Percentiles rank a stretch among this genome's conserved stretches.
phyloP scores from a whole-genome alignment of 2,113 vertebrate species.

The Nycticebus coucang region DNA sequence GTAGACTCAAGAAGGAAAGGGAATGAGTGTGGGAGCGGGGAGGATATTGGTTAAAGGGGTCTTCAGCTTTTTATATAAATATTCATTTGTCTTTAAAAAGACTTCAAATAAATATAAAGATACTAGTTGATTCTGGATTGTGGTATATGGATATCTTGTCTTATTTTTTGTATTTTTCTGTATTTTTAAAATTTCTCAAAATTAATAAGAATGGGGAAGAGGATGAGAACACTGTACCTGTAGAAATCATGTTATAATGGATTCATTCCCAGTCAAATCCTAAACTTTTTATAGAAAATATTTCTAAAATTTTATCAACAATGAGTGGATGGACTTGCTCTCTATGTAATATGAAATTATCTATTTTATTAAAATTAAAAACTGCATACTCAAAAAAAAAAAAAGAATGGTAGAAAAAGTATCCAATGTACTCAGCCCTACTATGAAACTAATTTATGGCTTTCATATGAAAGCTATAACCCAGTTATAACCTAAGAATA shows the following conservation, averaged over 20 bases:
- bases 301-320: conserved; percentile 77
- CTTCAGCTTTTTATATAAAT: conserved; percentile 63
- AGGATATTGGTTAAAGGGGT: not conserved
- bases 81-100: conserved; percentile 53
- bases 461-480: too few relatives aligned
- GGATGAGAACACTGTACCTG: conserved; percentile 57
- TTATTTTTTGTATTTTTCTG: conserved; percentile 81
- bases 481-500: too few relatives aligned
- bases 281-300: conserved; percentile 77
- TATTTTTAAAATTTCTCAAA: conserved; percentile 74
- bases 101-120: conserved; percentile 62
- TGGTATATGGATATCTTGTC: conserved; percentile 76
- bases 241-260: conserved; percentile 66
- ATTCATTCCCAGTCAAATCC: conserved; percentile 67
- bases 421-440: too few relatives aligned
- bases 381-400: conserved; percentile 45
- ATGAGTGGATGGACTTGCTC: conserved; percentile 72
- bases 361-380: conserved; percentile 81
- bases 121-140: conserved; percentile 67
- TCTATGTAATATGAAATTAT: conserved; percentile 77
- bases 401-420: too few relatives aligned
- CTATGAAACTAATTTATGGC: too few relatives aligned
- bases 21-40: not conserved
- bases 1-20: conserved; percentile 6
- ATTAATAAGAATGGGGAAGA: conserved; percentile 50